Percentiles rank a stretch among this genome's conserved stretches.
phyloP scores from a whole-genome alignment of 1,140 invertebrate genomes.

The Eufriesea mexicana region DNA sequence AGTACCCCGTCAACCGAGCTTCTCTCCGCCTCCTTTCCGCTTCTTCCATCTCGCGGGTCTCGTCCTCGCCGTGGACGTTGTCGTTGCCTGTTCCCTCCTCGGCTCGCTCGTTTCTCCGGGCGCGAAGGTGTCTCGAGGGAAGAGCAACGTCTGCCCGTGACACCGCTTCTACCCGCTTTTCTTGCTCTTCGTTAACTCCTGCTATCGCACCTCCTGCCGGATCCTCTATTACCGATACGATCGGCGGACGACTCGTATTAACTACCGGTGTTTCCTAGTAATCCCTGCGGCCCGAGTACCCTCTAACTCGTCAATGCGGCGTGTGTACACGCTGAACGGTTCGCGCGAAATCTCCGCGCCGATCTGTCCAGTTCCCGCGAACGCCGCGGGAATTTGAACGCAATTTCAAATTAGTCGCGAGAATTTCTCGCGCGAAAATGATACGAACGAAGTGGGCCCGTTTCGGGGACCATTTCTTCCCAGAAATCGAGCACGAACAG shows the following conservation, averaged over 20 bases:
- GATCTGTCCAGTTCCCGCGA: not conserved
- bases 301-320: not conserved
- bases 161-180: constrained; percentile 49
- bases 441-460: too few relatives aligned
- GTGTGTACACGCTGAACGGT: constrained; percentile 6
- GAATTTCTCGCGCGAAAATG: too few relatives aligned
- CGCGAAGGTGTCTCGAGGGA: constrained; percentile 36
- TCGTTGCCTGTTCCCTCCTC: constrained; percentile 31
- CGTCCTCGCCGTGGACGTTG: constrained; percentile 2
- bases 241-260: constrained; percentile 52
- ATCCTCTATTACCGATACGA: constrained; percentile 62
- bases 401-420: not conserved
- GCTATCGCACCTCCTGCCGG: constrained; percentile 55
- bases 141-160: constrained; percentile 50
- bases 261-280: constrained; percentile 59
- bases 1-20: constrained; percentile 61
- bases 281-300: constrained; percentile 35
- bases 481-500: too few relatives aligned
- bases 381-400: not conserved
- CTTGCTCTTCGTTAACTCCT: constrained; percentile 56
- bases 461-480: too few relatives aligned
- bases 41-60: not conserved
- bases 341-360: constrained; percentile 14
- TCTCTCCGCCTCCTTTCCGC: constrained; percentile 22
- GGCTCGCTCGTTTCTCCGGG: constrained; percentile 37